Evolutionary conservation across 2,888 invertebrate genomes (phyloP), one percentile per base, ranked within the genome.

Genomic region (Callyntrura sp.): DNA sequence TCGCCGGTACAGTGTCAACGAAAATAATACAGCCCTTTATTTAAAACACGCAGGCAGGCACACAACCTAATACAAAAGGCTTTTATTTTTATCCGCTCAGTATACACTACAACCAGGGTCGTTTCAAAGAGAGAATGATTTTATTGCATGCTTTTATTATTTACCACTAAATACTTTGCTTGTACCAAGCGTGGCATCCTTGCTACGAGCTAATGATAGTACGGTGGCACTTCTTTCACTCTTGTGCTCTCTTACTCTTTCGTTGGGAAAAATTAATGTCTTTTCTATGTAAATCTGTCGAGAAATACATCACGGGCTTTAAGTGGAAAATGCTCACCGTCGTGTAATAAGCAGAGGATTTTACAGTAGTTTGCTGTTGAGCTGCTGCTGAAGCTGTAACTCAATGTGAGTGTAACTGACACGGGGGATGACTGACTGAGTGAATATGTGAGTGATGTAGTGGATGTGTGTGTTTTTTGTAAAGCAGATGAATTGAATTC

Each of bases 261-360:
- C 35, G 35, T 35, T 62, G 60, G 60, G 68, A 88, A 57, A 88
- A 90, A 90, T 90, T 90, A 90, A 90, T 90, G 90, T 86, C 81
- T 82, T 90, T 86, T 86, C 82, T 90, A 90, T 90, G 90, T 85
- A 86, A 90, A 90, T 90, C 68, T 78, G 81, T 76, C 76, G 48
- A 86, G 79, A 86, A 86, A 86, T 86, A 78, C 79, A 86, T 86
- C 79, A 86, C 25, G 65, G 23, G 48, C 65, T 86, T 86, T 86
- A 86, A 86, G 86, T 79, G 79, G 79, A 86, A 86, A 78, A 73
- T 84, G 12, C 70, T 70, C 57, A n/a, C 35, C 25, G 28, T 65
- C 25, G 28, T 65, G 28, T 14, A 28, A 17, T 48, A 76, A 48
- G 35, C 14, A 76, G 76, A 79, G 35, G 35, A 35, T 57, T 79